Evolutionary conservation across 2,888 invertebrate genomes (phyloP), one percentile per base, ranked within the genome.

Genomic region (Mimachlamys varia): DNA sequence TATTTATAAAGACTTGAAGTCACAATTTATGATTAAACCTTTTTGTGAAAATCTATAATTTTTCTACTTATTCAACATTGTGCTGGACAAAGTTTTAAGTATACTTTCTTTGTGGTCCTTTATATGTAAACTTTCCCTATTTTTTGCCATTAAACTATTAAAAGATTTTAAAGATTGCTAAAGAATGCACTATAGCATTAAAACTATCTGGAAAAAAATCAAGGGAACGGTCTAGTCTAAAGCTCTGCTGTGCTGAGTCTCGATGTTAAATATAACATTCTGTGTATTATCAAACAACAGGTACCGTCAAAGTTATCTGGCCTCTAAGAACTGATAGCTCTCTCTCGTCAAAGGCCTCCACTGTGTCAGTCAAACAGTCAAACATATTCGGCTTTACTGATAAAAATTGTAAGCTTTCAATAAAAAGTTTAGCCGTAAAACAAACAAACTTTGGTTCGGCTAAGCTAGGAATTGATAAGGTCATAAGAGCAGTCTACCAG

Each of bases 401-500:
- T 76, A 76, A 76, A 44, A 76, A 33, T 33, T 76, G 76, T 76
- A 76, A 76, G 76, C 76, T 76, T 76, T 76, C 27, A 76, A 76
- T 76, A 27, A 76, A 76, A 76, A 27, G 76, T 76, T 76, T 76
- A 76, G 76, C 76, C 76, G 33, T 76, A 76, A 76, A 76, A 76
- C 76, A 76, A 76, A 76, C 76, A 76, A 76, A 76, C 76, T 76
- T 76, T 27, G 27, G 76, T 76, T 76, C 27, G 33, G 33, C 76
- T 76, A 76, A 76, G 76, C 76, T 33, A 33, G 33, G 76, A 76
- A 76, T 27, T 76, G 76, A 76, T 76, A 76, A 76, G 76, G 76
- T 33, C 76, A 76, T 15, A 76, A 27, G 33, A 76, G 27, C 19
- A 76, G 76, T 27, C 33, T 33, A 76, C 33, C 22, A 22, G 22